Conservation (phyloP, 2,888 invertebrate species). For the Spilosoma lubricipeda region DNA sequence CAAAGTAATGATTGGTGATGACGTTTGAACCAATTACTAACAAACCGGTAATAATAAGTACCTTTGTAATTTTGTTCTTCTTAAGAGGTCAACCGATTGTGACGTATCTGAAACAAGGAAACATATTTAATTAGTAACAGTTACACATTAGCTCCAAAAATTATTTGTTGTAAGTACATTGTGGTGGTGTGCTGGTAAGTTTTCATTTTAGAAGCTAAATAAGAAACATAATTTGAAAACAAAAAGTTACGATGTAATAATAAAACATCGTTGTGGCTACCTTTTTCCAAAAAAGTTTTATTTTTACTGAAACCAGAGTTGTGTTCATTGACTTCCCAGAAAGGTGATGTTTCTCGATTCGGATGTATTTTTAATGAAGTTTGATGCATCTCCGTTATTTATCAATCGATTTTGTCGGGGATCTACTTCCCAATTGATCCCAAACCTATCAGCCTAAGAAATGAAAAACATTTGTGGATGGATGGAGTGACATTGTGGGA, state of each 20-base stretch:
- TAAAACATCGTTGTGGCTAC: not conserved
- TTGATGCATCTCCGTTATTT: not conserved
- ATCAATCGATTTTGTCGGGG: not conserved
- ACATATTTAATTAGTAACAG: slow-evolving; percentile 43
- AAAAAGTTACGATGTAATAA: not conserved
- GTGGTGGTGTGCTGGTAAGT: slow-evolving; percentile 1
- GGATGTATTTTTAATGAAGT: not conserved
- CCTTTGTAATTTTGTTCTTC: slow-evolving; percentile 78
- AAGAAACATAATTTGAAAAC: not conserved
- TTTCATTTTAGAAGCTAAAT: not conserved
- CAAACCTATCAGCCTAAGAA: not conserved
- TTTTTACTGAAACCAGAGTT: not conserved
- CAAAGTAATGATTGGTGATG: slow-evolving; percentile 52
- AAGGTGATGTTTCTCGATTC: not conserved
- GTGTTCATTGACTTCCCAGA: not conserved
- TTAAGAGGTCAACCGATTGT: slow-evolving; percentile 67
- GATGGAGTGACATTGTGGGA: too few species aligned
- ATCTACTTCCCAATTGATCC: not conserved
- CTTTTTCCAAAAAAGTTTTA: not conserved
- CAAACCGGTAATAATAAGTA: slow-evolving; percentile 51
- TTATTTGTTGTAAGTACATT: too few species aligned
- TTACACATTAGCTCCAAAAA: slow-evolving; percentile 22
- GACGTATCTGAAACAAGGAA: slow-evolving; percentile 75
- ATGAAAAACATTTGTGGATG: too few species aligned
- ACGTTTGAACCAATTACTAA: slow-evolving; percentile 30